Base-by-base conservation (phyloP, 2,797 vertebrate species). In the Tenualosa thibaudeaui region DNA sequence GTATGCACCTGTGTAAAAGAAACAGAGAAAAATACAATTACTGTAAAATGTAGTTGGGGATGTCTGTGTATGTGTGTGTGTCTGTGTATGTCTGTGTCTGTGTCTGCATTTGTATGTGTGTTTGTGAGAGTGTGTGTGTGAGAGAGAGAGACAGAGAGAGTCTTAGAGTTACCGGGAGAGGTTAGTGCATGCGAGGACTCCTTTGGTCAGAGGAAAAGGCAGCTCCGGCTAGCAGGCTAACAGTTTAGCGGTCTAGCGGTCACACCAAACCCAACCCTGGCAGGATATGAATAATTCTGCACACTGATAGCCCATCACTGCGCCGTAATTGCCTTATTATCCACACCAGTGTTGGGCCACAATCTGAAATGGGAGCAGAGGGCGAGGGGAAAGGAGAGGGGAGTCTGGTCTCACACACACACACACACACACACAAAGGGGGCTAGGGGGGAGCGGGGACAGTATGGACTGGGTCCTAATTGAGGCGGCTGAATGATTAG, bases 241-340 rank as follows among this genome's bases (percentile, higher is more conserved):
- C 31, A 31, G 31, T 31, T 31, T 31, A 31, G 31, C 54, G 54
- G 54, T 15, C 54, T 31, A 31, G 31, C 54, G 54, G 54, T 15
- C 54, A 58, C 19, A 17, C 56, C 56, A 58, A 58, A 58, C 56
- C 17, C 56, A 31, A 17, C 22, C 22, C 81, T 54, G n/a, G 37
- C 75, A 50, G 75, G 8, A 62, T 15, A 71, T 82, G 68, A 22
- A 86, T 86, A 82, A 84, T 86, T 86, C 81, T 43, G 9, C 86
- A 82, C 51, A 58, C 62, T 56, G 60, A 53, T 75, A 40, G 56
- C 78, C 78, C 50, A 60, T 58, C 56, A 58, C 56, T 40, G 58
- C 17, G 54, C 56, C 54, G 46, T 84, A 85, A 87, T 84, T 88
- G 85, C 9, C 83, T 81, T 86, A 65, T 84, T 86, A 86, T n/a